phyloP scores from a whole-genome alignment of 2,113 vertebrate species.

The Atrichornis clamosus region DNA sequence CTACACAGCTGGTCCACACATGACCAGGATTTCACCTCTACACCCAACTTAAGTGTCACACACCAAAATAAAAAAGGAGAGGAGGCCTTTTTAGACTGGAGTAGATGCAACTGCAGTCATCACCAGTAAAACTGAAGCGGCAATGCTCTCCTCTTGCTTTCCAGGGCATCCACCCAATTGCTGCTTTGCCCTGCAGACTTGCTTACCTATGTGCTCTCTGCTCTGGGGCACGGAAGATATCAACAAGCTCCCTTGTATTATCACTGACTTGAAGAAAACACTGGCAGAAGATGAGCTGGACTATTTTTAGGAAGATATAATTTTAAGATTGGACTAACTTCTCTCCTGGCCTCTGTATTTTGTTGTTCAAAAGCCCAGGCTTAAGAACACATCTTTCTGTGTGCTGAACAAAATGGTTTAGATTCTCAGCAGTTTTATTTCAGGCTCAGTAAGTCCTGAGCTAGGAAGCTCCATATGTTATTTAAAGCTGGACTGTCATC shows the following conservation, averaged over 20 bases:
- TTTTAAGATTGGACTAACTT: neutral
- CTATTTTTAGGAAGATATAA: neutral
- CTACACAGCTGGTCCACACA: neutral
- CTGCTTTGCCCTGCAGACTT: neutral
- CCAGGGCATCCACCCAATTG: neutral
- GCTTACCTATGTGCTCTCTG: neutral
- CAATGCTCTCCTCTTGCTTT: neutral
- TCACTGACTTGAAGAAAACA: neutral
- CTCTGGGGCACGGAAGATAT: neutral
- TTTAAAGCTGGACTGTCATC: constrained; percentile 20
- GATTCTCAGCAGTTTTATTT: neutral
- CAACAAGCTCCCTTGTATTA: neutral
- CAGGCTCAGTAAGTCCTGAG: neutral
- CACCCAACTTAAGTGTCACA: rapidly evolving
- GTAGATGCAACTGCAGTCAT: neutral
- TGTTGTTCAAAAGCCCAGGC: neutral
- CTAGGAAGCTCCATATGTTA: neutral
- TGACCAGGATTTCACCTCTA: neutral
- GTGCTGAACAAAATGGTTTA: neutral
- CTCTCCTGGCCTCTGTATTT: neutral
- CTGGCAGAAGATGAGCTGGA: neutral
- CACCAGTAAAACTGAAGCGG: neutral
- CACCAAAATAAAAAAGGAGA: neutral
- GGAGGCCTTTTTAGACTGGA: neutral
- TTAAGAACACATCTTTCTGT: neutral